Evolutionary conservation across 2,888 invertebrate genomes (phyloP), one percentile per base, ranked within the genome.

Genomic region (Dynastes tityus): DNA sequence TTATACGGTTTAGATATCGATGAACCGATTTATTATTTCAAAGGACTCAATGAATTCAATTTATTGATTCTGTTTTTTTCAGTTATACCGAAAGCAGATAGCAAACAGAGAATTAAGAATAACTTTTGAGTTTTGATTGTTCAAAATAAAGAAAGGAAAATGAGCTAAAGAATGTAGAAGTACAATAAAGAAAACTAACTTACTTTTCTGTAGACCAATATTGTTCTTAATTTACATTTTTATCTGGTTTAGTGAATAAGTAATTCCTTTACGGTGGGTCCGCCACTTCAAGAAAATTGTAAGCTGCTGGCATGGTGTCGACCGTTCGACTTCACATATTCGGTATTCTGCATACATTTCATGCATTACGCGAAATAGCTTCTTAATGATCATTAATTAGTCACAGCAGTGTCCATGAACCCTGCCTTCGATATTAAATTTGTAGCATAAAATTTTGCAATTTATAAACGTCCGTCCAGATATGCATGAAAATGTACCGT

Each of bases 351-450:
- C 45, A 68, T 68, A 68, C 49, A 68, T 68, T 68, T 68, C 49
- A 68, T 45, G 68, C 45, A 68, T 27, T 68, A 6, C 27, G 45
- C 49, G 22, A 68, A 51, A 61, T 61, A 8, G 29, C 29, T 64
- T 49, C 75, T 45, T 75, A 63, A 75, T 75, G 49, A 49, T 71
- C 49, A 71, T 51, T 71, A 51, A 71, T 71, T 71, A 71, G 70
- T 71, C 53, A 71, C 70, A 51, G 53, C 32, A 32, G 22, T 49
- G 32, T 71, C 51, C 53, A 13, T 27, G 2, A 22, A 49, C 13
- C 45, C 49, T 22, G n/a, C 13, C 13, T 22, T 51, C 27, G 27
- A 29, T 32, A 51, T 51, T 40, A 49, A 51, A 71, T 51, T 71
- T 51, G 53, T 51, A 53, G 70, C 70, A 32, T 51, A 71, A 71